Percentiles rank a stretch among this genome's conserved stretches.
Conservation (phyloP, 2,888 invertebrate genomes). For the Andrena chrysosceles region DNA sequence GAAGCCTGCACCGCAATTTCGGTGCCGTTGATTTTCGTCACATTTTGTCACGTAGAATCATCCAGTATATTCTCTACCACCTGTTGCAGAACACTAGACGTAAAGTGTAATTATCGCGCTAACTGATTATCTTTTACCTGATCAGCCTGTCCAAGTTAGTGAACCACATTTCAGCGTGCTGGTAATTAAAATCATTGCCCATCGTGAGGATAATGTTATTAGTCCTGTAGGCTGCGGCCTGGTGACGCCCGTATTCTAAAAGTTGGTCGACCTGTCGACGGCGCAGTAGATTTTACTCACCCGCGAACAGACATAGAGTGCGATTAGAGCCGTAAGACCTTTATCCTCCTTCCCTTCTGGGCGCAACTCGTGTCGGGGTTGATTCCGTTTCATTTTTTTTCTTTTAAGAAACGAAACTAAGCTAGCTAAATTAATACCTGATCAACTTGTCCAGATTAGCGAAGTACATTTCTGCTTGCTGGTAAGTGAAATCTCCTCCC, state of each 20-base stretch:
- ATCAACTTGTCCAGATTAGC: slow-evolving; percentile 95
- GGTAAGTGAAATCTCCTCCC: slow-evolving; percentile 97
- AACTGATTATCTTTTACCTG: slow-evolving; percentile 85
- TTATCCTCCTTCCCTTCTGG: slow-evolving; percentile 26
- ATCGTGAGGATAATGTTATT: slow-evolving; percentile 94
- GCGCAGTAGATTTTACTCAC: slow-evolving; percentile 53
- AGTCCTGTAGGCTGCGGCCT: slow-evolving; percentile 87
- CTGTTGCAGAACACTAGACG: no score
- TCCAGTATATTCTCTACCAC: no score
- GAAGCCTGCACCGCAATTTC: no score
- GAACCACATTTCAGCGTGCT: slow-evolving; percentile 91
- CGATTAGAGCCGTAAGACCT: not conserved
- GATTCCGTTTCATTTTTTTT: not conserved
- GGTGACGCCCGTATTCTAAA: slow-evolving; percentile 86
- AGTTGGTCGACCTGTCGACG: slow-evolving; percentile 87
- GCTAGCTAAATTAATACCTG: slow-evolving; percentile 84
- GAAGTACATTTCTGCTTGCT: slow-evolving; percentile 92
- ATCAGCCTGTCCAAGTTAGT: slow-evolving; percentile 95
- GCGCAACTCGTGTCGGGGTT: no score
- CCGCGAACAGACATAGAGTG: not conserved
- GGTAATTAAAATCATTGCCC: slow-evolving; percentile 97
- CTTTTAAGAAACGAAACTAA: slow-evolving; percentile 5
- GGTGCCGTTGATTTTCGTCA: no score
- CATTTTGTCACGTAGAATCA: no score
- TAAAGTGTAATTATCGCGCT: no score